Conservation (phyloP, 2,888 invertebrate species). For the Lasioglossum calceatum region DNA sequence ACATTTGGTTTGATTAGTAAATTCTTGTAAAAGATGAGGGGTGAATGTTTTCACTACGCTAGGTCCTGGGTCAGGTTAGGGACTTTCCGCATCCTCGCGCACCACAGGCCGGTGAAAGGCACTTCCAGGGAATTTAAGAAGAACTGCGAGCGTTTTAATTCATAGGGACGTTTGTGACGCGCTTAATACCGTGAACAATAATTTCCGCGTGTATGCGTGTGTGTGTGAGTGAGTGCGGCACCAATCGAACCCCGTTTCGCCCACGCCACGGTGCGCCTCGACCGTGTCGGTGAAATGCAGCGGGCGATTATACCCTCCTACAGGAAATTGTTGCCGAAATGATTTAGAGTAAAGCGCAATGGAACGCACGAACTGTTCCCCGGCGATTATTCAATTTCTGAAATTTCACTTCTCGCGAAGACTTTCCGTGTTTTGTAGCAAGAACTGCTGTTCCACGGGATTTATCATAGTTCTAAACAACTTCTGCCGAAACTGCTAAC, state of each 20-base stretch:
- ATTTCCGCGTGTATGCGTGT: slow-evolving; percentile 23
- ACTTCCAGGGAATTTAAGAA: slow-evolving; percentile 10
- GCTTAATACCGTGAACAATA: slow-evolving; percentile 42
- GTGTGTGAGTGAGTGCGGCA: slow-evolving; percentile 16
- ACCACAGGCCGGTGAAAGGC: not conserved
- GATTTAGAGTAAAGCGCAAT: slow-evolving; percentile 58
- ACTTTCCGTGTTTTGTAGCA: slow-evolving; percentile 31
- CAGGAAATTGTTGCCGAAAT: slow-evolving; percentile 56
- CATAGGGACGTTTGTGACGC: slow-evolving; percentile 31
- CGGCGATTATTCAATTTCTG: slow-evolving; percentile 53
- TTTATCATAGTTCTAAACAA: slow-evolving; percentile 18
- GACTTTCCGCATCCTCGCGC: not conserved
- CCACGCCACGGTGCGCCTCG: not conserved
- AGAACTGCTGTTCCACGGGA: slow-evolving; percentile 21
- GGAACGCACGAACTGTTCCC: slow-evolving; percentile 49
- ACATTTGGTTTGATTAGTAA: not conserved
- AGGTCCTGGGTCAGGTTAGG: not conserved
- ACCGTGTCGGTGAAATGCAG: slow-evolving; percentile 33
- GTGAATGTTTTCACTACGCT: too few species aligned
- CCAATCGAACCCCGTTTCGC: slow-evolving; percentile 44
- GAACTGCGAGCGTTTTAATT: slow-evolving; percentile 20
- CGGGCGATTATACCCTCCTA: slow-evolving; percentile 48
- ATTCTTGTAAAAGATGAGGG: not conserved
- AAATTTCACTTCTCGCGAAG: slow-evolving; percentile 32
- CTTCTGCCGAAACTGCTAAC: not conserved